Base-by-base conservation (phyloP, 2,797 vertebrate genomes). In the Pterois miles region DNA sequence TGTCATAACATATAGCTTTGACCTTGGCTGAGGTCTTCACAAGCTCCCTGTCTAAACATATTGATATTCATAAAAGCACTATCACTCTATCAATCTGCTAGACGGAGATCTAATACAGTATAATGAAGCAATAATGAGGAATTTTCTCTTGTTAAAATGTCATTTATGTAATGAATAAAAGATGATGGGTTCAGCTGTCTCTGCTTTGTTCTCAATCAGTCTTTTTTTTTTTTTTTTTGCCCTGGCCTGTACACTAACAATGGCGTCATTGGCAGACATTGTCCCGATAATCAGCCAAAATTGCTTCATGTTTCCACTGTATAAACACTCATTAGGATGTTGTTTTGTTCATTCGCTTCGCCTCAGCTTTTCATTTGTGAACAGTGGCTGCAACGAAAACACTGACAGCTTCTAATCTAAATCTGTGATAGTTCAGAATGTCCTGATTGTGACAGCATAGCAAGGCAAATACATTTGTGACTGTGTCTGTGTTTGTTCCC, bases 291-390 rank as follows among this genome's bases (percentile, higher is more conserved):
- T 93, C 92, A 93, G 88, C 90, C 91, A 88, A 93, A 94, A 92
- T 93, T 89, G 90, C 92, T 91, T 93, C 88, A 91, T 92, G 92
- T 91, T 94, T 92, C 91, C 91, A 89, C 87, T 83, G 86, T 91
- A 91, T 93, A 94, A 94, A 95, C 93, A 94, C 92, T 93, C 94
- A 94, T 94, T 94, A 95, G 96, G 96, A 96, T 96, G 96, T 97
- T 97, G 96, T 96, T 96, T 94, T 95, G 94, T 94, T 95, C 95
- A 93, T 96, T 96, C 95, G 94, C 81, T 60, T 95, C 95, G 93
- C 86, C 70, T 87, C 93, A 94, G 95, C 76, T 91, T 95, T 95
- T 95, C 94, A 96, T 97, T 97, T 89, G 88, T 93, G 96, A 95
- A 94, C 95, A 75, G 89, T 93, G 95, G 96, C 93, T 94, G 93